Base-by-base conservation (phyloP, 1,140 invertebrate species). In the Holcopasites calliopsidis region DNA sequence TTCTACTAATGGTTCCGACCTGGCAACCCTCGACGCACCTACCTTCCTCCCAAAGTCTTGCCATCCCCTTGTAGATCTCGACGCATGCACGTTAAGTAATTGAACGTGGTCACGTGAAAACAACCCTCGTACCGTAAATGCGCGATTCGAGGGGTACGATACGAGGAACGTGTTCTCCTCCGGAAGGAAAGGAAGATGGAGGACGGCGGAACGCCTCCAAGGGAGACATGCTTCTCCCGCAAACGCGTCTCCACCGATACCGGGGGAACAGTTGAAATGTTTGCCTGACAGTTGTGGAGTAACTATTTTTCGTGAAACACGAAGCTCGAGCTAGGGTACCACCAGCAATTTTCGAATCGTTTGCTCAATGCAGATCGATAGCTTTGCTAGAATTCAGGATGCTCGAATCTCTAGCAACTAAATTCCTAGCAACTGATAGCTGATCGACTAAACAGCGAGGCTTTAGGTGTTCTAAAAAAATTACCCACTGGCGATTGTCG, bases 1-100 rank as follows among this genome's bases (percentile, higher is more conserved):
- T 87, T 88, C 86, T 85, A 86, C 86, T 88, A 88, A 88, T 88
- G 86, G 86, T 79, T 84, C 82, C 76, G 72, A 65, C 80, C 74
- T 66, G 65, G 42, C 82, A 84, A 81, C 80, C 79, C 82, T 84
- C 81, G 62, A 72, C 49, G 64, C 55, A 70, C 44, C 49, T 62
- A 35, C 72, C 62, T 76, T 83, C 35, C 50, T n/a, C 44, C 52
- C 66, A 44, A 62, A 42, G 47, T 70, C 79, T 82, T 76, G 35
- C 55, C 52, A 50, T 74, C 40, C 72, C 80, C 73, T 65, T 61
- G 61, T 54, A 54, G 40, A 60, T 75, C 18, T 13, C 7, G 38
- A 50, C 31, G 58, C 49, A 52, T 62, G 23, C 57, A n/a, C 49
- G 38, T 52, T 83, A 76, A 78, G 71, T 83, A 83, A 83, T 83